These are phyloP conservation scores for Cyclophora albipunctata DNA, from an alignment of 2,888 invertebrate species.

Conservation along the genomic window DNA sequence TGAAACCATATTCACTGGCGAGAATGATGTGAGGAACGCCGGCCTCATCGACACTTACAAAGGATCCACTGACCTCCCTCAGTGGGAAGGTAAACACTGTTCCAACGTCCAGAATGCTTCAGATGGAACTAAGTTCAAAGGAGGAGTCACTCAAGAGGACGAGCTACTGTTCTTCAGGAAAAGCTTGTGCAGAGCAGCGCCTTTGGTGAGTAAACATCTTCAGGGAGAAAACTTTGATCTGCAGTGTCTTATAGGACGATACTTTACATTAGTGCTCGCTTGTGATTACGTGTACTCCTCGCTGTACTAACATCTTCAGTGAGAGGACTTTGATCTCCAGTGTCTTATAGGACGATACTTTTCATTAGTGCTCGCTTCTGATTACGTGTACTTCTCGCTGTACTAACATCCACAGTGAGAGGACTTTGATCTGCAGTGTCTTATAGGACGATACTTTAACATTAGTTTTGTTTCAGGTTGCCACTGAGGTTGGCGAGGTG, in stretches of 20 bases:
- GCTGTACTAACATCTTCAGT: too few species aligned
- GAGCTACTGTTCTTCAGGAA: slow-evolving; percentile 85
- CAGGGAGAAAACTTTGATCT: too few species aligned
- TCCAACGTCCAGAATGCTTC: slow-evolving; percentile 85
- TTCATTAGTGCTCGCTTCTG: too few species aligned
- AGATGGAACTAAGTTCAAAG: slow-evolving; percentile 89
- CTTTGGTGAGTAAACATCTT: slow-evolving; percentile 75
- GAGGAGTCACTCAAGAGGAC: slow-evolving; percentile 80
- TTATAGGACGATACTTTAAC: too few species aligned
- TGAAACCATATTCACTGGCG: slow-evolving; percentile 86
- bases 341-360: too few species aligned
- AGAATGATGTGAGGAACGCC: slow-evolving; percentile 73
- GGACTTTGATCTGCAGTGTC: too few species aligned
- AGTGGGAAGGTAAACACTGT: slow-evolving; percentile 86
- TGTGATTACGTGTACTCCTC: too few species aligned
- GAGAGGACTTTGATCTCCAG: too few species aligned
- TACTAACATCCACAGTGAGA: too few species aligned
- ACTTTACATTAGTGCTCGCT: too few species aligned
- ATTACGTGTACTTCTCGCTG: too few species aligned
- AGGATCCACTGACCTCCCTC: slow-evolving; percentile 81
- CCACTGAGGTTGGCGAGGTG: slow-evolving; percentile 75
- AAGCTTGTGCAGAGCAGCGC: slow-evolving; percentile 88
- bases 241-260: too few species aligned
- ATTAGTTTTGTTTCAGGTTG: slow-evolving; percentile 57
- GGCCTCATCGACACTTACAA: slow-evolving; percentile 87